Evolutionary conservation across 2,113 vertebrate genomes (phyloP), one percentile per base, ranked within the genome.

Genomic region (Pogonocichla stellata): DNA sequence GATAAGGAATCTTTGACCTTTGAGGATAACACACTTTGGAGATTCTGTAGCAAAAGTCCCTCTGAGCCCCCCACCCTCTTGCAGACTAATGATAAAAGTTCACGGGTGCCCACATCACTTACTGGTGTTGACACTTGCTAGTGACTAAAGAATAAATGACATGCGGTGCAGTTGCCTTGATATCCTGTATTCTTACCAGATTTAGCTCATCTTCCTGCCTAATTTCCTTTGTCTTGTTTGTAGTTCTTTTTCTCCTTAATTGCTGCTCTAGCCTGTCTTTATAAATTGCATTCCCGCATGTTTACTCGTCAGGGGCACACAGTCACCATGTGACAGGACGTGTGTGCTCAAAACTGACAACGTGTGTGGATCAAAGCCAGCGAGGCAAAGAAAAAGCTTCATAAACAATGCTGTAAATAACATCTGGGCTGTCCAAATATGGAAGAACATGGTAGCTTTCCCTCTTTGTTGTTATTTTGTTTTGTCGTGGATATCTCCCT

Each of bases 401-500:
- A 97, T 97, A 98, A 98, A 98, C 98, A 98, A 95, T 86, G 96
- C 96, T 95, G 97, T 98, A 98, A 98, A 98, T 98, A 98, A 98
- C 98, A 98, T 97, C 98, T 98, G 98, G 94, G 92, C 90, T 97
- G 93, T 96, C 97, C 97, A 97, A 98, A 98, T 97, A 96, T 96
- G 96, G 95, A 93, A 97, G 92, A 97, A 96, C 11, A 6, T 88
- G 91, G 94, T 97, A 87, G 95, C 94, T 97, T 96, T 98, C 97
- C 97, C 96, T 97, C 94, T 97, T 81, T 95, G 96, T 97, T 95
- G 95, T 97, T 98, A 95, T 97, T 98, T 96, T 97, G 95, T 96
- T 98, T 97, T 96, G 93, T 96, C 58, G 5, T 95, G 91, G 72
- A 86, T 91, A 88, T 97, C 93, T 98, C 94, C 93, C 93, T 71